A percentile compares a stretch with the other conserved stretches of the same genome.
phyloP scores from a whole-genome alignment of 2,888 invertebrate genomes.

The Pecten maximus region DNA sequence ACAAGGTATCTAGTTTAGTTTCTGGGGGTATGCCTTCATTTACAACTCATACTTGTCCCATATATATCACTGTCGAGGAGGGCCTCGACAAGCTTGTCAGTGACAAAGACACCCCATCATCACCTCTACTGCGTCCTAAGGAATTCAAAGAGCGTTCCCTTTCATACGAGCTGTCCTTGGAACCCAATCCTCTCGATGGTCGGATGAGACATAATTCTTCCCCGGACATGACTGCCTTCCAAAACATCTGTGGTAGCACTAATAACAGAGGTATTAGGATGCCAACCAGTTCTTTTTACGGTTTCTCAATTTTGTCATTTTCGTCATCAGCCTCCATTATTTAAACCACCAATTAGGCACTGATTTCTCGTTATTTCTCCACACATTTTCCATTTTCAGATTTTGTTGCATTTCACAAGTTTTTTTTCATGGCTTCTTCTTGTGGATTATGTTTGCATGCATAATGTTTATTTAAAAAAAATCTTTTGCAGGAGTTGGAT shows the following conservation, averaged over 20 bases:
- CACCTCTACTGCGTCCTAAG: slow-evolving; percentile 22
- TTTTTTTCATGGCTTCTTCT: slow-evolving; percentile 27
- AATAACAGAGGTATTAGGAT: neutral
- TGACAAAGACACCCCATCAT: slow-evolving; percentile 40
- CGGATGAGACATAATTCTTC: slow-evolving; percentile 62
- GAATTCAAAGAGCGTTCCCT: slow-evolving; percentile 60
- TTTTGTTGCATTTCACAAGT: slow-evolving; percentile 22
- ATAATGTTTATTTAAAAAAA: neutral
- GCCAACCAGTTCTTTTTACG: neutral
- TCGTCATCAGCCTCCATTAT: neutral
- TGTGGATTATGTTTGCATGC: slow-evolving; percentile 6
- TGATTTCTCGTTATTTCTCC: neutral
- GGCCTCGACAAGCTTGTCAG: slow-evolving; percentile 73
- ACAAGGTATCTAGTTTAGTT: neutral
- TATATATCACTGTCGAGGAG: slow-evolving; percentile 76
- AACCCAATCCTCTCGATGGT: slow-evolving; percentile 44
- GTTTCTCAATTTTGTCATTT: neutral
- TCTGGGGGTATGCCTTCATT: slow-evolving; percentile 12
- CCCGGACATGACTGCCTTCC: slow-evolving; percentile 58
- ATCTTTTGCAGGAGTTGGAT: neutral
- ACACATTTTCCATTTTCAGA: neutral
- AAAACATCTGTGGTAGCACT: neutral
- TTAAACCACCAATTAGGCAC: neutral
- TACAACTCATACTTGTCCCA: slow-evolving; percentile 62
- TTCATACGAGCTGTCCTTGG: slow-evolving; percentile 61